Evolutionary conservation across 2,888 invertebrate genomes (phyloP).

Genomic region (Drosophila lacicola): DNA sequence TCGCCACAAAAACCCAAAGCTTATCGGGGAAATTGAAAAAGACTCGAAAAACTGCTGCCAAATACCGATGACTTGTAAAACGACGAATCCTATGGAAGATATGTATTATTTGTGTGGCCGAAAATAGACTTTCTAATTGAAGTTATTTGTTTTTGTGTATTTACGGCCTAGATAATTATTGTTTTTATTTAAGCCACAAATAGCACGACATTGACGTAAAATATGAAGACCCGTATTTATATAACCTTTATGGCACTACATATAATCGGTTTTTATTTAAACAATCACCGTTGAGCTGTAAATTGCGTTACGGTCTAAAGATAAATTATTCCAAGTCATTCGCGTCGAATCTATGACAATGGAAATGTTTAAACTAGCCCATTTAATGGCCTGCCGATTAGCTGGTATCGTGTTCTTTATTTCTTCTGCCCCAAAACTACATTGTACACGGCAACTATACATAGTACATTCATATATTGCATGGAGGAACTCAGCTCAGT

Average conservation of each 20-base stretch:
- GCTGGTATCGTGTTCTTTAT: conserved; percentile 41
- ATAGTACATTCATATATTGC: conserved; percentile 2
- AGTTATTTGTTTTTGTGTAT: conserved; percentile 9
- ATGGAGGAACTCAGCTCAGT: too few relatives aligned
- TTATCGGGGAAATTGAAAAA: too few relatives aligned
- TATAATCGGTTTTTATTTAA: conserved; percentile 73
- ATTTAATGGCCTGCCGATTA: conserved; percentile 50
- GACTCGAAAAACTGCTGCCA: not conserved
- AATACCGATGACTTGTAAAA: not conserved
- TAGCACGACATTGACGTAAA: conserved; percentile 46
- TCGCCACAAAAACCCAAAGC: too few relatives aligned
- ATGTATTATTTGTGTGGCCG: not conserved
- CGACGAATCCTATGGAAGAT: not conserved
- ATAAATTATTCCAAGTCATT: conserved; percentile 69
- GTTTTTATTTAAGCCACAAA: conserved; percentile 12
- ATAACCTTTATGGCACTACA: conserved; percentile 52
- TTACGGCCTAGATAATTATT: conserved; percentile 32
- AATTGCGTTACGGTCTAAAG: conserved; percentile 58
- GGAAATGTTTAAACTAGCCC: conserved; percentile 42
- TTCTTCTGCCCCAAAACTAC: conserved; percentile 9
- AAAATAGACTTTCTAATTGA: conserved; percentile 38
- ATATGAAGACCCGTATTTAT: conserved; percentile 38
- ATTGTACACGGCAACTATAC: not conserved
- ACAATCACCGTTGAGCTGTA: conserved; percentile 69
- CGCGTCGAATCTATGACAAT: conserved; percentile 52